phyloP scores from a whole-genome alignment of 2,888 invertebrate genomes.

The Macrophya annulata region DNA sequence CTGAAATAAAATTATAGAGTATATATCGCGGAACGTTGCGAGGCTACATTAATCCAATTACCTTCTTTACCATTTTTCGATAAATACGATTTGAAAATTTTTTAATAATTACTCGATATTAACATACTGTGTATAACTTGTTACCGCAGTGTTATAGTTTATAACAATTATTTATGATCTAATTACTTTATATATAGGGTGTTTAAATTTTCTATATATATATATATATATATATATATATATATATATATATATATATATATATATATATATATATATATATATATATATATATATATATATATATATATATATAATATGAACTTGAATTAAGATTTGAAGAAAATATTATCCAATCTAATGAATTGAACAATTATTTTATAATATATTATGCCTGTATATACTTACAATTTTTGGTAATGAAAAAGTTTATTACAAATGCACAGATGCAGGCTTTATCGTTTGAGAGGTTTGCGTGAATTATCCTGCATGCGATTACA shows the following conservation, averaged over 20 bases:
- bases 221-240: no score
- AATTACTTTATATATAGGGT: no score
- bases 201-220: no score
- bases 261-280: no score
- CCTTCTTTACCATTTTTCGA: not conserved
- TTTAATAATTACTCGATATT: not conserved
- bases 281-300: no score
- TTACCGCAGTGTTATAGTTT: not conserved
- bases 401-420: not conserved
- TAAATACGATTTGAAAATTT: not conserved
- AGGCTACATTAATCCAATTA: not conserved
- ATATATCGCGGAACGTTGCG: not conserved
- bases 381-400: no score
- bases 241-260: no score
- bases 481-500: constrained; percentile 12
- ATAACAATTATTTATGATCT: not conserved
- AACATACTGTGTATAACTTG: not conserved
- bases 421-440: constrained; percentile 17
- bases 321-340: not conserved
- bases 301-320: no score
- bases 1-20: constrained; percentile 12
- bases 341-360: not conserved
- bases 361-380: not conserved
- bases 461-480: not conserved
- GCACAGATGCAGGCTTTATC: constrained; percentile 26